A percentile compares a stretch with the other conserved stretches of the same genome.
These are phyloP conservation scores for Drosophila kanapiae DNA, from an alignment of 1,140 invertebrate genomes.

Conservation along the genomic window DNA sequence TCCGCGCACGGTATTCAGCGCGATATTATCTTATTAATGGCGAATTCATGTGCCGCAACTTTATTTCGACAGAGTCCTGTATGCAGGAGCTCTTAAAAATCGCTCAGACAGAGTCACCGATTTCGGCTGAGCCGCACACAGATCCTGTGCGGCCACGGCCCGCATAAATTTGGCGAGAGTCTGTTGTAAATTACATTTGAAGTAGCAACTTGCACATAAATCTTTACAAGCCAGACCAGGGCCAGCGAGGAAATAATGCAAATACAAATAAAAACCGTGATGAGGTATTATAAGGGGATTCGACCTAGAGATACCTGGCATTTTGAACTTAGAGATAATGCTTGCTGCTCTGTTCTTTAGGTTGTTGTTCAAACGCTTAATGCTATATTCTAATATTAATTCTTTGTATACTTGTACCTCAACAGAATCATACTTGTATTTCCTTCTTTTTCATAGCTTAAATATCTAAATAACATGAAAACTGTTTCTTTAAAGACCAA, in stretches of 20 bases:
- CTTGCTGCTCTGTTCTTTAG: fast-evolving
- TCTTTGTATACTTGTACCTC: too few species aligned
- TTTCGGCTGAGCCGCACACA: conserved; percentile 28
- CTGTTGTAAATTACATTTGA: conserved; percentile 81
- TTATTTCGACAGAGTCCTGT: conserved; percentile 17
- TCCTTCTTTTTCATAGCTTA: too few species aligned
- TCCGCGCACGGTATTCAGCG: conserved; percentile 7
- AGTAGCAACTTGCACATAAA: conserved; percentile 78
- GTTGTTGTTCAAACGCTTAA: background rate
- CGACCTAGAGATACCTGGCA: background rate
- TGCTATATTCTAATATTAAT: background rate
- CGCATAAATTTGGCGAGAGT: conserved; percentile 71
- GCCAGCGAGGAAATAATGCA: conserved; percentile 54
- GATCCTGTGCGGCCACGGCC: conserved; percentile 27
- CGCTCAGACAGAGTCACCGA: conserved; percentile 28
- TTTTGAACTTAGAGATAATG: background rate
- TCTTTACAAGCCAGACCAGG: conserved; percentile 52
- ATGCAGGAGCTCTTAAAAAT: conserved; percentile 40
- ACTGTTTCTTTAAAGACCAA: background rate
- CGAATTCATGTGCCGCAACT: conserved; percentile 40
- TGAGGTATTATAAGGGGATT: background rate
- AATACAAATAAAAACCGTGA: conserved; percentile 49
- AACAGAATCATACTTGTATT: background rate
- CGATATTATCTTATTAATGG: conserved; percentile 44
- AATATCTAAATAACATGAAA: background rate